A percentile compares a stretch with the other conserved stretches of the same genome.
Evolutionary conservation across 2,113 vertebrate species (phyloP).

Genomic region (Benitochromis conjunctus): DNA sequence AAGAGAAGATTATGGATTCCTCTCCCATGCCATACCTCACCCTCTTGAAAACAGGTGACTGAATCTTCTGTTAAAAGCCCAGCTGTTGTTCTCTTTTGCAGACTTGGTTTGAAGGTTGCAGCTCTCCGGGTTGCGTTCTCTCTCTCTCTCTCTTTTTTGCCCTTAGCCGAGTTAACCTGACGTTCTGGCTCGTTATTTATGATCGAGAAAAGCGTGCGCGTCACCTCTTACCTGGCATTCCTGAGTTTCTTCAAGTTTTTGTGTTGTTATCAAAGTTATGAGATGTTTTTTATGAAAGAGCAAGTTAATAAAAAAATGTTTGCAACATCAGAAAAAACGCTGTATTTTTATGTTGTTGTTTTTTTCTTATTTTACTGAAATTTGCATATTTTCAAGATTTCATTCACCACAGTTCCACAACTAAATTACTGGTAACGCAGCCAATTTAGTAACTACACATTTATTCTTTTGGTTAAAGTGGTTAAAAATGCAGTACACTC

Average conservation of each 20-base stretch:
- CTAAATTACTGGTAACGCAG: slow-evolving; percentile 22
- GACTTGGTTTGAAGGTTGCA: neutral
- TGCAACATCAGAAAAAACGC: neutral
- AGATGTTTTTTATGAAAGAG: slow-evolving; percentile 63
- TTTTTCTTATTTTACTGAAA: neutral
- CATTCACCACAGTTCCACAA: neutral
- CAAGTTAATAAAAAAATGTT: slow-evolving; percentile 37
- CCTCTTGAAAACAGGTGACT: neutral
- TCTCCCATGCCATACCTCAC: slow-evolving; percentile 63
- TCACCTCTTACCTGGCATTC: slow-evolving; percentile 58
- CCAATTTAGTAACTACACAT: slow-evolving; percentile 62
- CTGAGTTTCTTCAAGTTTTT: slow-evolving; percentile 66
- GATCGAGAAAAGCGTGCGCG: slow-evolving; percentile 35
- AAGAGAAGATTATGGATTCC: slow-evolving; percentile 39
- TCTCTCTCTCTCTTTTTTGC: neutral
- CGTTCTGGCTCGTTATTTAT: neutral
- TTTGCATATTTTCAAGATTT: neutral
- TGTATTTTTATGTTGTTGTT: neutral
- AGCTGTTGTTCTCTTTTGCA: neutral
- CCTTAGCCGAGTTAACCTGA: neutral
- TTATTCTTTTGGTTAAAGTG: slow-evolving; percentile 63
- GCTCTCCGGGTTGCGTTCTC: neutral
- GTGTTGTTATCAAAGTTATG: slow-evolving; percentile 41
- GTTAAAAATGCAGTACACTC: slow-evolving; percentile 71
- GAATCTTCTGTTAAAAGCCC: neutral